A percentile compares a stretch with the other conserved stretches of the same genome.
These are phyloP conservation scores for Myotis findleyi DNA, from an alignment of 2,797 vertebrate genomes.

Conservation along the genomic window DNA sequence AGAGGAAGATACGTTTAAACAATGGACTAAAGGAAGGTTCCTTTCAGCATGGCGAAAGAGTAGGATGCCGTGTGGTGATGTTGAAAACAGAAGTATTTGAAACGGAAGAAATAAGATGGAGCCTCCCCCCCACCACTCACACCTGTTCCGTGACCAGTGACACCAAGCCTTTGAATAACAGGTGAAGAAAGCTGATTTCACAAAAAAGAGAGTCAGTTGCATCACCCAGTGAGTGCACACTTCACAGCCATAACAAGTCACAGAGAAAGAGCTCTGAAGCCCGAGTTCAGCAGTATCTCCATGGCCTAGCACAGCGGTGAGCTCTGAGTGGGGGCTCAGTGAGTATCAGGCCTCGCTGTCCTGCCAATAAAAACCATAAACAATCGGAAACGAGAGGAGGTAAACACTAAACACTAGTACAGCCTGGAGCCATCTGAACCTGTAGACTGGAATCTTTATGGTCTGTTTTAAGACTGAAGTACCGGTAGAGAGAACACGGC, in stretches of 20 bases:
- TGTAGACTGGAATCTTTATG: not conserved
- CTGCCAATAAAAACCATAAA: not conserved
- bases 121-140: too few species aligned
- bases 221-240: not conserved
- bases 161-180: slow-evolving; percentile 1
- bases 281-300: not conserved
- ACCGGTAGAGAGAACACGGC: not conserved
- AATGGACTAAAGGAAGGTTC: not conserved
- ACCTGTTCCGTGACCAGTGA: not conserved
- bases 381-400: not conserved
- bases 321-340: not conserved
- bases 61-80: not conserved
- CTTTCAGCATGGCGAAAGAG: not conserved
- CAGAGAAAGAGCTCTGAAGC: not conserved
- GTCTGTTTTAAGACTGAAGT: not conserved
- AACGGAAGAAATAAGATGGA: not conserved
- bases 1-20: slow-evolving; percentile 24
- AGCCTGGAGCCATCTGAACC: not conserved
- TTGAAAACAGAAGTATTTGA: not conserved
- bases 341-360: not conserved
- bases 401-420: too few species aligned
- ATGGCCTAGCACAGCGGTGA: not conserved
- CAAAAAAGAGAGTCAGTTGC: not conserved
- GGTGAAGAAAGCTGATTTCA: not conserved
- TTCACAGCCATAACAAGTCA: not conserved